Evolutionary conservation across 2,113 vertebrate species (phyloP).

Genomic region (Salvator merianae): DNA sequence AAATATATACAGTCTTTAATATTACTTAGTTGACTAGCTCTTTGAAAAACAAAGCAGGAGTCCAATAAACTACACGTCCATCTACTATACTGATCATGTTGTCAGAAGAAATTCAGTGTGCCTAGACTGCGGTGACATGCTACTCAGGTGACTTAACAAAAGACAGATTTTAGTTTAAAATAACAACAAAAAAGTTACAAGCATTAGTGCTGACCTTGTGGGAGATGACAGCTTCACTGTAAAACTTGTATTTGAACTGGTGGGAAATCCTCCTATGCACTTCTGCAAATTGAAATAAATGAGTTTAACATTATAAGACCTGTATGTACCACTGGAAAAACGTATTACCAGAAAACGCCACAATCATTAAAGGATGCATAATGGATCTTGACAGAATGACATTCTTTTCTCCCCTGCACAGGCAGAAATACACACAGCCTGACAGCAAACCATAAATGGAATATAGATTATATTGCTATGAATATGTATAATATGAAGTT

Average conservation of each 20-base stretch:
- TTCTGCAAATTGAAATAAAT: constrained; percentile 11
- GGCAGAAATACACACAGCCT: constrained; percentile 12
- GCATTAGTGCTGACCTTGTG: background rate
- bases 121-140: background rate
- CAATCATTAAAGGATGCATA: constrained; percentile 21
- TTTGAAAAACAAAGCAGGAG: background rate
- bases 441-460: constrained; percentile 23
- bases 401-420: constrained; percentile 24
- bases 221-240: background rate
- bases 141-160: background rate
- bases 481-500: constrained; percentile 26
- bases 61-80: background rate
- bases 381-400: constrained; percentile 29
- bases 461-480: constrained; percentile 17
- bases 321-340: background rate
- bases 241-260: background rate
- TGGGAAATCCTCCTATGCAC: constrained; percentile 6
- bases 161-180: background rate
- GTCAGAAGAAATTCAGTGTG: background rate
- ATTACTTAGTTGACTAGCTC: background rate
- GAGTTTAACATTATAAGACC: constrained; percentile 18
- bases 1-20: background rate
- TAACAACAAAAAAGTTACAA: background rate
- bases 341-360: constrained; percentile 22
- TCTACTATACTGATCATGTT: background rate